Evolutionary conservation across 2,797 vertebrate species (phyloP), one percentile per base, ranked within the genome.

Genomic region (Bovichtus diacanthus): DNA sequence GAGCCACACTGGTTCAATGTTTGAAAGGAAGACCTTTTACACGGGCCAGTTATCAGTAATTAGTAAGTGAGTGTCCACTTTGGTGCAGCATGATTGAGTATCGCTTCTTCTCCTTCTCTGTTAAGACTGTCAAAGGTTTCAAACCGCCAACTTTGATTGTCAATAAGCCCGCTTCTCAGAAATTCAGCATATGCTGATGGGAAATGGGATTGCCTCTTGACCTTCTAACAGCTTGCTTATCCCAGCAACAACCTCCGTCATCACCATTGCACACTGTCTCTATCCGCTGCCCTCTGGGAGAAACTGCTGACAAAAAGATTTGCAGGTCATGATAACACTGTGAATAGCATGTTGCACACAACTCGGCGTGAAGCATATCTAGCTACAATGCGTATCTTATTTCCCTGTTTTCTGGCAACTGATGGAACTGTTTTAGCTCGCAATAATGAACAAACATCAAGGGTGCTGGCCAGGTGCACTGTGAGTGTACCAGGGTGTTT

Each of bases 391-490:
- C 11, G 38, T 25, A 56, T 86, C 63, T 34, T 39, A 54, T 89
- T 81, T 80, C 55, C 47, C 55, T 59, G 31, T 36, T 18, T 76
- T 80, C 61, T 81, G 77, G 47, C 56, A 73, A 68, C 47, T 23
- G 71, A 84, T 76, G 73, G 65, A 82, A 62, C 50, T 64, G 55
- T 69, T 83, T 76, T 54, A 78, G 39, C 55, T 46, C 27, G 21
- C 46, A 73, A 70, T 74, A 70, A 89, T 77, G 74, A 59, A 69
- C 67, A 82, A 34, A 34, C 49, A 67, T 84, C 47, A 63, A 83
- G 75, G 69, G 62, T 70, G 63, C 75, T 68, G 71, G 71, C 76
- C 85, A 90, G 86, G 82, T 90, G 88, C 82, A 55, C 44, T 29
- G 27, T 63, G 76, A 77, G 54, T 65, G 53, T 51, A 78, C 73